Percentiles rank a stretch among this genome's conserved stretches.
Evolutionary conservation across 2,888 invertebrate species (phyloP).

Genomic region (Rhimphoctona megacephalus): DNA sequence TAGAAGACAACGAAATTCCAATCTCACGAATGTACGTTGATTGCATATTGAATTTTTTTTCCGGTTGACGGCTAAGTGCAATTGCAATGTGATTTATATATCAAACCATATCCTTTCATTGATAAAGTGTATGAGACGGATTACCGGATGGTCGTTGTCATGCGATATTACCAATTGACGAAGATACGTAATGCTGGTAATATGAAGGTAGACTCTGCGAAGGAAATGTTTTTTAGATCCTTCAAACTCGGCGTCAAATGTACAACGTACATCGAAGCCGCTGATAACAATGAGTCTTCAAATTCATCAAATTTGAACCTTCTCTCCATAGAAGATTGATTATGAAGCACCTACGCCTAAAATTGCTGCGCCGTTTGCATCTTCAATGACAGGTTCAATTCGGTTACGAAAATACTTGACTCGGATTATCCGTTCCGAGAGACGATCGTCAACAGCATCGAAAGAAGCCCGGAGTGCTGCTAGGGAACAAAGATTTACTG

Average conservation of each 20-base stretch:
- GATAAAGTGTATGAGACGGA: neutral
- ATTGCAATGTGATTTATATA: neutral
- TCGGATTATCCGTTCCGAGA: no score
- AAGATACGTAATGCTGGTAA: no score
- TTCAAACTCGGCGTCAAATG: neutral
- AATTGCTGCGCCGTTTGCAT: neutral
- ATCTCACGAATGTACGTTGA: neutral
- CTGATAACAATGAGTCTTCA: neutral
- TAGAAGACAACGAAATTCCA: neutral
- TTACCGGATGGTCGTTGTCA: neutral
- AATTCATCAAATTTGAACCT: no score
- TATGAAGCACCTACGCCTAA: neutral
- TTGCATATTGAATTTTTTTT: no score
- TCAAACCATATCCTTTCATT: neutral
- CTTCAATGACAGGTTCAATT: neutral
- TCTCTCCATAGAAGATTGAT: no score
- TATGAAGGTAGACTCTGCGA: neutral
- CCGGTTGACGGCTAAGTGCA: neutral
- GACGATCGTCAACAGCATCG: no score
- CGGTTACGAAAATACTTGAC: neutral
- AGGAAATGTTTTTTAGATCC: no score
- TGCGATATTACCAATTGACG: no score
- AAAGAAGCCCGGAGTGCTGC: no score
- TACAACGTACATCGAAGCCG: neutral
- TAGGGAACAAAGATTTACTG: no score